These are phyloP conservation scores for Paramormyrops hopkinsi DNA, from an alignment of 2,797 vertebrate genomes.

Conservation along the genomic window DNA sequence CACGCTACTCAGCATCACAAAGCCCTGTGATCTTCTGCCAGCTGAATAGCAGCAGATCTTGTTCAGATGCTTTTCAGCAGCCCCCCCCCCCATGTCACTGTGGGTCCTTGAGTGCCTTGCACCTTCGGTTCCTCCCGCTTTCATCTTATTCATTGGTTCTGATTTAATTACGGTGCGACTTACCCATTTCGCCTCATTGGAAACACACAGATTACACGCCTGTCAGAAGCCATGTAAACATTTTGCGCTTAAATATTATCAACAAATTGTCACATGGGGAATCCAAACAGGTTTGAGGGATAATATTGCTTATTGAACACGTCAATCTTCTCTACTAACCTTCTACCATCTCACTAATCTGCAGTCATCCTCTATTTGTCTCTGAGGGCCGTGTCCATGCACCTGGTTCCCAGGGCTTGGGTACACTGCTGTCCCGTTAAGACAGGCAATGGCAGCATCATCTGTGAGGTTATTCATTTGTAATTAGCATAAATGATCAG, in stretches of 20 bases:
- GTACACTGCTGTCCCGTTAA: background rate
- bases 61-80: background rate
- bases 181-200: background rate
- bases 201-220: constrained; percentile 6
- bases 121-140: background rate
- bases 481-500: background rate
- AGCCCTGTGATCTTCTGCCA: constrained; percentile 7
- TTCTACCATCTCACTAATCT: background rate
- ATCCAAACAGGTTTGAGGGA: background rate
- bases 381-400: background rate
- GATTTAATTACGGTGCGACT: constrained; percentile 17
- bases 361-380: background rate
- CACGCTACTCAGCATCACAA: background rate
- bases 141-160: constrained; percentile 5
- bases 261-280: background rate
- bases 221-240: constrained; percentile 4
- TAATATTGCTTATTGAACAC: background rate
- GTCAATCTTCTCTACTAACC: background rate
- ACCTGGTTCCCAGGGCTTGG: background rate
- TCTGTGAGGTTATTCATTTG: background rate
- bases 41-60: background rate
- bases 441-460: background rate
- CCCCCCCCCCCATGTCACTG: background rate
- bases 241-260: constrained; percentile 7
- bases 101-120: background rate